phyloP scores from a whole-genome alignment of 2,797 vertebrate species.

The Gorsachius magnificus region DNA sequence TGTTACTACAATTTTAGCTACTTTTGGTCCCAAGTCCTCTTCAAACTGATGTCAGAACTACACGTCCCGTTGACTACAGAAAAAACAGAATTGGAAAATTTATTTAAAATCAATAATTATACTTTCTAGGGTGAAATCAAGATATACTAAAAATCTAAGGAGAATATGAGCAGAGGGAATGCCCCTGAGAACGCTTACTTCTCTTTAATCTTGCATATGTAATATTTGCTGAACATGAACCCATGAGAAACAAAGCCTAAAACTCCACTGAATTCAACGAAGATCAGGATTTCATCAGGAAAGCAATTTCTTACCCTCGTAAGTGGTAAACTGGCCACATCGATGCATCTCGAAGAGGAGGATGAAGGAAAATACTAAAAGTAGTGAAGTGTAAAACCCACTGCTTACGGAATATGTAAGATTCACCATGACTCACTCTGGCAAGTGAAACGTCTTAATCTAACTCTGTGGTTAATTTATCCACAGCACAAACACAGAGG shows the following conservation, averaged over 20 bases:
- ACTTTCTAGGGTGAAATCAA: neutral
- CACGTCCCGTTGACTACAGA: neutral
- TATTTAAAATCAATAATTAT: neutral
- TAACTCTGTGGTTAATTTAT: neutral
- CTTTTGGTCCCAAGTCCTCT: neutral
- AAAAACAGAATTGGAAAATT: neutral
- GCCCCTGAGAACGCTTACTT: neutral
- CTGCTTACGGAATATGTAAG: neutral
- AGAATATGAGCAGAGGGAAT: neutral
- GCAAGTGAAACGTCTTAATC: neutral
- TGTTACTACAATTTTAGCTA: neutral
- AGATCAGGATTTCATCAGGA: neutral
- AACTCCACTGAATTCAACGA: neutral
- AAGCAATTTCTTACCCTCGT: neutral
- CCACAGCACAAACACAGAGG: neutral
- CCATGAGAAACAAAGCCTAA: neutral
- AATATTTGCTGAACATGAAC: neutral
- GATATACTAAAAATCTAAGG: neutral
- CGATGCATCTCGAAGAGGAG: neutral
- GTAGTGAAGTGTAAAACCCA: neutral
- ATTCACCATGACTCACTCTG: neutral
- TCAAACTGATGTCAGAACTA: neutral
- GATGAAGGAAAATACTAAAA: neutral
- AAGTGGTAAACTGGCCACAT: neutral
- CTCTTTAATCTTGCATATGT: neutral